phyloP scores from a whole-genome alignment of 2,113 vertebrate genomes.

The Bujurquina vittata region DNA sequence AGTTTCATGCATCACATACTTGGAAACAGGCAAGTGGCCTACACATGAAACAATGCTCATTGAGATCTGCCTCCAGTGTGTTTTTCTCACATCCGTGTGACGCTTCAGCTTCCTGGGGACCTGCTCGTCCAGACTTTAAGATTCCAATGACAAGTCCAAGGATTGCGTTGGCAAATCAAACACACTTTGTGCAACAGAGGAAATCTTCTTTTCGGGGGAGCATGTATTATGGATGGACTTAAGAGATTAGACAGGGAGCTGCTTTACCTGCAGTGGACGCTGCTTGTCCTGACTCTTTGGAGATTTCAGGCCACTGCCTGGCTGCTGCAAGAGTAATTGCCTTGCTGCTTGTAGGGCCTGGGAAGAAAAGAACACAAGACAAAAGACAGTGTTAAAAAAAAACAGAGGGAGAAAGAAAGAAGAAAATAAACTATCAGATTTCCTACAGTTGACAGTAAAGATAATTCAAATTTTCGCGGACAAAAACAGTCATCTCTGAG shows the following conservation, averaged over 20 bases:
- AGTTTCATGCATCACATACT: neutral
- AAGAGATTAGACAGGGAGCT: constrained; percentile 78
- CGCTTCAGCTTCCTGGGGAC: constrained; percentile 44
- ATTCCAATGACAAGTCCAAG: constrained; percentile 72
- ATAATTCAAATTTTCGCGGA: constrained; percentile 54
- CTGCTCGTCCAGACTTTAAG: constrained; percentile 60
- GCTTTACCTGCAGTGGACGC: constrained; percentile 97
- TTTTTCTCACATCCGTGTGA: constrained; percentile 37
- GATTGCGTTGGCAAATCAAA: constrained; percentile 81
- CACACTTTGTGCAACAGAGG: constrained; percentile 79
- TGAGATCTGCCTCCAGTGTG: constrained; percentile 27
- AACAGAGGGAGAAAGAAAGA: constrained; percentile 33
- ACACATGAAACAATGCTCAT: constrained; percentile 5
- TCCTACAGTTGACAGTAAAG: constrained; percentile 43
- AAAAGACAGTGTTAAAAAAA: constrained; percentile 51
- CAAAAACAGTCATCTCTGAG: constrained; percentile 34
- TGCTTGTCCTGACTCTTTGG: constrained; percentile 99
- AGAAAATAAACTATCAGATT: constrained; percentile 66
- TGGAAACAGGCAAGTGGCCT: neutral
- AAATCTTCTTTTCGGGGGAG: constrained; percentile 76
- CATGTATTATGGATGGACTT: constrained; percentile 81
- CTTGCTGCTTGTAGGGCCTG: constrained; percentile 98
- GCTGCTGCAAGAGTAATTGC: constrained; percentile 98
- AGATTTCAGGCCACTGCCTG: constrained; percentile 98
- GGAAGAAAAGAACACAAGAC: constrained; percentile 66